Evolutionary conservation across 1,140 invertebrate species (phyloP).

Genomic region (Neodiprion virginianus): DNA sequence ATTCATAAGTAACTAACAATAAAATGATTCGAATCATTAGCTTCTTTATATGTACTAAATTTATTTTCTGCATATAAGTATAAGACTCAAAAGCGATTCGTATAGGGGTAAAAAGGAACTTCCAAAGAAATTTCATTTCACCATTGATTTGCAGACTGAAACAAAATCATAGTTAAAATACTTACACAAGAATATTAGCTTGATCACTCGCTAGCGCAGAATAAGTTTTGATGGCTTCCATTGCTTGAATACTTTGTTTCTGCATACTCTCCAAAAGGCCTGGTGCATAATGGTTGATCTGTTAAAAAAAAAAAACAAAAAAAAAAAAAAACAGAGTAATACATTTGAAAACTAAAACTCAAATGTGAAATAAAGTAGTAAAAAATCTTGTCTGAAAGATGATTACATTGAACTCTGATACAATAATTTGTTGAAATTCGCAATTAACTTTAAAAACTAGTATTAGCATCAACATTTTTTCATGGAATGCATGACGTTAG

Average conservation of each 20-base stretch:
- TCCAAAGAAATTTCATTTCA: not conserved
- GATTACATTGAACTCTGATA: slow-evolving; percentile 8
- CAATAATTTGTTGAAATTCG: slow-evolving; percentile 18
- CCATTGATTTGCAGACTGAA: not conserved
- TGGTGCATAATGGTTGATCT: slow-evolving; percentile 75
- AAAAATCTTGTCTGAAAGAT: not conserved
- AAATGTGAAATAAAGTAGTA: no score
- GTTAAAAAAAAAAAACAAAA: slow-evolving; percentile 33
- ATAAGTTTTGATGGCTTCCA: slow-evolving; percentile 44
- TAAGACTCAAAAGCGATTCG: no score
- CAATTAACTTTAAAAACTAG: not conserved
- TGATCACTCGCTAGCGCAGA: slow-evolving; percentile 44
- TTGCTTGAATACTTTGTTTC: slow-evolving; percentile 37
- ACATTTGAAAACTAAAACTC: no score
- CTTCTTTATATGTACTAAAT: no score
- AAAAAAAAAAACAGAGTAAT: no score
- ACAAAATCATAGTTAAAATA: slow-evolving; percentile 38
- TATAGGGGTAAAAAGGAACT: not conserved
- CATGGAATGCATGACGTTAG: no score
- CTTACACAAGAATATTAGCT: slow-evolving; percentile 80
- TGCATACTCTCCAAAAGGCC: slow-evolving; percentile 66
- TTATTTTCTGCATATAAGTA: no score
- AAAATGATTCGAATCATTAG: no score
- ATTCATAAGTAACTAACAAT: no score
- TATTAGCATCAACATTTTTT: not conserved